Base-by-base conservation (phyloP, 2,797 vertebrate species). In the Euthynnus affinis region DNA sequence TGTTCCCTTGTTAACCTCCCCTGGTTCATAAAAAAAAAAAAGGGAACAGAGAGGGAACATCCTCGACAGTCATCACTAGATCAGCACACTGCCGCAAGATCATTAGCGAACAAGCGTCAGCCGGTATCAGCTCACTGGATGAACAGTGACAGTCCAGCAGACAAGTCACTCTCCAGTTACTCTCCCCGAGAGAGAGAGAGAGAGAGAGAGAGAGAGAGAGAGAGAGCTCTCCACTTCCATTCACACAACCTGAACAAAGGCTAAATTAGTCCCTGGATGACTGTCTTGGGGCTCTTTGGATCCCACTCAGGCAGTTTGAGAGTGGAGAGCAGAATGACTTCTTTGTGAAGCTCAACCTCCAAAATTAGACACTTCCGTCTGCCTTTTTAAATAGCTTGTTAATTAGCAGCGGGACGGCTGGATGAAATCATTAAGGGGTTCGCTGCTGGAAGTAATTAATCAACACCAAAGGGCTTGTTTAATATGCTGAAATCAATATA, bases 211-310 rank as follows among this genome's bases (percentile, higher is more conserved):
- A 77, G 65, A n/a, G 29, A 67, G 84, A 84, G 87, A 82, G 68
- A 84, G 87, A 82, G 68, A 77, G 65, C 69, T 57, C 78, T 73
- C 29, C 22, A 40, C 77, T 85, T 82, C 82, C 67, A 74, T 79
- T 90, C 87, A 89, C 84, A 89, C 83, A 79, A 66, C 77, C 68
- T 76, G 81, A 87, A 91, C 84, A 87, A 85, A 84, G 85, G 63
- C 76, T 80, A 72, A 89, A 87, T 92, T 55, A 91, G 84, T 90
- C 86, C 83, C 85, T 71, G 79, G 78, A 77, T 70, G 62, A 25
- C 34, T 60, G 80, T 90, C 82, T 82, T 29, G n/a, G 76, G 71
- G 40, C 52, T 60, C 73, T 82, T 60, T 71, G 29, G 53, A 58
- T 62, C 56, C 68, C 72, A 44, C 9, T 87, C 80, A 68, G 60